A percentile compares a stretch with the other conserved stretches of the same genome.
phyloP scores from a whole-genome alignment of 2,797 vertebrate genomes.

The Danio tinwini region DNA sequence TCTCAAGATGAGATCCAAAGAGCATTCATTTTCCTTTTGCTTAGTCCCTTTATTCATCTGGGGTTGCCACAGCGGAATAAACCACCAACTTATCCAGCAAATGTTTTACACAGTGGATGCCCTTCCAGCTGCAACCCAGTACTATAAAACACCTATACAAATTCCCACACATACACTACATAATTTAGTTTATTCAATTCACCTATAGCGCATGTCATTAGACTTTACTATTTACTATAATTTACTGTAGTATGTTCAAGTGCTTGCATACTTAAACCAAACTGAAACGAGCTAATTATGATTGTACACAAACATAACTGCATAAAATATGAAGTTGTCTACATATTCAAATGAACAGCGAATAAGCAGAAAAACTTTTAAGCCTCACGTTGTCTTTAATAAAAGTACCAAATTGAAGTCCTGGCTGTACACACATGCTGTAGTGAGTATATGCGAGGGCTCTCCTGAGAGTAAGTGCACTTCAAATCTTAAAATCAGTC shows the following conservation, averaged over 20 bases:
- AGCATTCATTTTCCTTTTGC: too few species aligned
- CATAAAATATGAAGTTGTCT: background rate
- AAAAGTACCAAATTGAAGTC: background rate
- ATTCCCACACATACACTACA: too few species aligned
- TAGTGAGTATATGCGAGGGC: background rate
- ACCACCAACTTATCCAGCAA: too few species aligned
- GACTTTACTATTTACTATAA: too few species aligned
- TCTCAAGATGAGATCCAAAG: too few species aligned
- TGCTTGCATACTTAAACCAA: background rate
- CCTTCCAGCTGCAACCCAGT: too few species aligned
- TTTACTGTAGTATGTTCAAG: background rate
- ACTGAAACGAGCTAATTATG: background rate
- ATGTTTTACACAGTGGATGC: too few species aligned
- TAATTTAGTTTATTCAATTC: too few species aligned
- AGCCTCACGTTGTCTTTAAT: background rate
- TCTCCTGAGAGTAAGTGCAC: slow-evolving; percentile 5
- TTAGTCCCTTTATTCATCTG: too few species aligned
- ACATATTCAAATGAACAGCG: background rate
- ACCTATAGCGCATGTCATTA: too few species aligned
- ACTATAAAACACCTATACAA: too few species aligned
- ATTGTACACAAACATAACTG: background rate
- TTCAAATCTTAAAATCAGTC: slow-evolving; percentile 18
- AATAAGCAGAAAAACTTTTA: background rate
- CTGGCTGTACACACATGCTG: background rate
- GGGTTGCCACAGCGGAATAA: too few species aligned